phyloP scores from a whole-genome alignment of 1,140 invertebrate species.

The Trichonephila clavipes region DNA sequence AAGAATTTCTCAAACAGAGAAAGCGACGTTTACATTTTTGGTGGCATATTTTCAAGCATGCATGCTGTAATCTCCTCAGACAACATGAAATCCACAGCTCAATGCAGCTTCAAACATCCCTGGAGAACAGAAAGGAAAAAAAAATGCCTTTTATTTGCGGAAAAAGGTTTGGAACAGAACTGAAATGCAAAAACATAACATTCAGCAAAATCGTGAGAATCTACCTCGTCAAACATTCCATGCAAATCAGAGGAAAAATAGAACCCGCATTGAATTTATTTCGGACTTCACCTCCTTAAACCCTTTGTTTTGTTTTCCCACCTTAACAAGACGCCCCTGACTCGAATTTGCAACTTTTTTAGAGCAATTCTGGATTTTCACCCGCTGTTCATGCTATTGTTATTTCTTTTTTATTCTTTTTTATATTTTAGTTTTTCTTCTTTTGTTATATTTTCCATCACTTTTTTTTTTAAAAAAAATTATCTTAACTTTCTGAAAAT shows the following conservation, averaged over 20 bases:
- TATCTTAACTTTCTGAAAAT: constrained; percentile 10
- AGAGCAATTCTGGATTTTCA: not conserved
- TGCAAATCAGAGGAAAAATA: constrained; percentile 34
- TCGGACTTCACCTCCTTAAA: not conserved
- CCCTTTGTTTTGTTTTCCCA: not conserved
- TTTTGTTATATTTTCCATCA: not conserved
- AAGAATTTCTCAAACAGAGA: no score
- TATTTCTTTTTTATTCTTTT: not conserved
- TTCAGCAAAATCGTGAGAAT: not conserved
- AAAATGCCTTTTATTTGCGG: not conserved
- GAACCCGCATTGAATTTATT: constrained; percentile 33
- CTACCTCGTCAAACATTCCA: constrained; percentile 28
- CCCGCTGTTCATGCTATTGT: not conserved
- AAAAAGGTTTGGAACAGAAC: not conserved
- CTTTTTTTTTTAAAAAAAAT: constrained; percentile 3
- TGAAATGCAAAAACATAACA: constrained; percentile 21
- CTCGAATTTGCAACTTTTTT: constrained; percentile 37
- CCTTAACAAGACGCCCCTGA: constrained; percentile 14
- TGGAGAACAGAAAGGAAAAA: not conserved
- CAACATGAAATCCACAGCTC: not conserved
- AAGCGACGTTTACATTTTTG: no score
- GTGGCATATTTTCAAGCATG: no score
- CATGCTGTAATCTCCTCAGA: not conserved
- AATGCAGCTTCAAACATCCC: not conserved
- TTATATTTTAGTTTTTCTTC: not conserved